Percentiles rank a stretch among this genome's conserved stretches.
These are phyloP conservation scores for Mesorhabditis spiculigera DNA, from an alignment of 2,888 invertebrate genomes.

Conservation along the genomic window DNA sequence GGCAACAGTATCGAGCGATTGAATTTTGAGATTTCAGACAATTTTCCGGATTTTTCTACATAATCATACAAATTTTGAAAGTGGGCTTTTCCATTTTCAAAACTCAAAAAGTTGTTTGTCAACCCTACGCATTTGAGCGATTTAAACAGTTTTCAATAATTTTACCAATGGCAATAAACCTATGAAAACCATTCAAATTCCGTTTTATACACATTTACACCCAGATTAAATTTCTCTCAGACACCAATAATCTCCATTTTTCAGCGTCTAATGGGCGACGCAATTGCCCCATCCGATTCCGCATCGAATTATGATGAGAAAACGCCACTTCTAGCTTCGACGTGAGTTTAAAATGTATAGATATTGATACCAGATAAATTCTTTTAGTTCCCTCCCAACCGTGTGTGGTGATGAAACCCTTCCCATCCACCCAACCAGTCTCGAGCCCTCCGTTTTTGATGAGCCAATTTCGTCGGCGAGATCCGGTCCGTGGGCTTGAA, in stretches of 20 bases:
- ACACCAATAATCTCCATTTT: neutral
- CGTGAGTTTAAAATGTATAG: neutral
- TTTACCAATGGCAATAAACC: too few relatives aligned
- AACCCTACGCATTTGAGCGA: too few relatives aligned
- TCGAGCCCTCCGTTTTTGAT: neutral
- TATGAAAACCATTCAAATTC: neutral
- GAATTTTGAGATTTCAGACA: too few relatives aligned
- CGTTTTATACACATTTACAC: neutral
- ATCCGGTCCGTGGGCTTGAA: neutral
- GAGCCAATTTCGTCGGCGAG: neutral
- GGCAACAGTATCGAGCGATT: too few relatives aligned
- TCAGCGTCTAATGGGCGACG: neutral
- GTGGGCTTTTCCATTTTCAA: too few relatives aligned
- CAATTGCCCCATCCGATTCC: neutral
- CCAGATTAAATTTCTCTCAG: neutral
- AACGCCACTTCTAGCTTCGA: neutral
- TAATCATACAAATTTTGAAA: too few relatives aligned
- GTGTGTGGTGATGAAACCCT: neutral
- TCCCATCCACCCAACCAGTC: neutral
- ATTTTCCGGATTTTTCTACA: too few relatives aligned
- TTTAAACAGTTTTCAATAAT: too few relatives aligned
- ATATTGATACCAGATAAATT: too few relatives aligned
- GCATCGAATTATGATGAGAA: slow-evolving; percentile 3
- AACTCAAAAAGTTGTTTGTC: too few relatives aligned
- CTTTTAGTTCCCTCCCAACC: neutral